These are phyloP conservation scores for Eurystomus glaucurus DNA, from an alignment of 2,797 vertebrate species.

Conservation along the genomic window DNA sequence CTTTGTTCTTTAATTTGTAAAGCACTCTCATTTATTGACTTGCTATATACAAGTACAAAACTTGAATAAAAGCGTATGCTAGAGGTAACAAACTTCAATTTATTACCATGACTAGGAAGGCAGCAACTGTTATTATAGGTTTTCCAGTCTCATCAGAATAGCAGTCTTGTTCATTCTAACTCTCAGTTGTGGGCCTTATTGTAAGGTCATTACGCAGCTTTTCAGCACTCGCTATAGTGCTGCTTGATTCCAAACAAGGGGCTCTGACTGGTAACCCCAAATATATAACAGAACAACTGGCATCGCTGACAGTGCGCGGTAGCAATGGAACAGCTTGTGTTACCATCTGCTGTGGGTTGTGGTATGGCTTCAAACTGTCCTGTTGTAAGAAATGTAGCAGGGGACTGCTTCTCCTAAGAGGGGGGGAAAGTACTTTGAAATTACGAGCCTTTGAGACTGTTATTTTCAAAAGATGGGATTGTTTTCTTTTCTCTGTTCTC, in stretches of 20 bases:
- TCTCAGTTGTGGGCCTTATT: not conserved
- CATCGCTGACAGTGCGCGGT: fast-evolving
- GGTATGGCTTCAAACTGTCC: fast-evolving
- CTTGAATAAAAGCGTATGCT: not conserved
- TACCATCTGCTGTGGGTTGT: not conserved
- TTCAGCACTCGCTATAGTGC: fast-evolving
- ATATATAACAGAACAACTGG: no score
- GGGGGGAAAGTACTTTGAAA: not conserved
- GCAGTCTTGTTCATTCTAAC: not conserved
- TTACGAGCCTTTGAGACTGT: not conserved
- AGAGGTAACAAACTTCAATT: not conserved
- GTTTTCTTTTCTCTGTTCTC: not conserved
- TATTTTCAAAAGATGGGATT: not conserved
- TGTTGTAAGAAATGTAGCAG: not conserved
- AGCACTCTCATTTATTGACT: not conserved
- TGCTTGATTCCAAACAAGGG: not conserved
- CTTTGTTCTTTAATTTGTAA: not conserved
- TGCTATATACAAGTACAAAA: not conserved
- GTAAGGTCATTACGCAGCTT: not conserved
- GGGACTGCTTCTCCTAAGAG: not conserved
- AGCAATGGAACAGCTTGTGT: not conserved
- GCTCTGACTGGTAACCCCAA: not conserved
- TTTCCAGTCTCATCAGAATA: not conserved
- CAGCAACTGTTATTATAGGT: not conserved
- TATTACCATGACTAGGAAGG: not conserved